Percentiles rank a stretch among this genome's conserved stretches.
Evolutionary conservation across 2,113 vertebrate genomes (phyloP).

Genomic region (Psettodes erumei): DNA sequence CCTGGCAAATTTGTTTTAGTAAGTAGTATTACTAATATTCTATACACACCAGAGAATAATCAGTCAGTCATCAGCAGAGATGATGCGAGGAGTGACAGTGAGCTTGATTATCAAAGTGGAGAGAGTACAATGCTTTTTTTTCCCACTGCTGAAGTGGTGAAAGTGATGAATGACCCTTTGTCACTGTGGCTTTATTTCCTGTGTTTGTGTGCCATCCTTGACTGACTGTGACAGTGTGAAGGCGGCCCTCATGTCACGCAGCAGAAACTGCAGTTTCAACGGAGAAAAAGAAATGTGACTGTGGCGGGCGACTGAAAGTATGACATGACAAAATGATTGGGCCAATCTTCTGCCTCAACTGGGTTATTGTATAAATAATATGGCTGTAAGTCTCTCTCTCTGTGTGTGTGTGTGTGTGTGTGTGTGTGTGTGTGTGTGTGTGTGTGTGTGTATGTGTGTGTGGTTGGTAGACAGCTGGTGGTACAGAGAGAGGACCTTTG

Average conservation of each 20-base stretch:
- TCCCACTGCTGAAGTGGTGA: slow-evolving; percentile 54
- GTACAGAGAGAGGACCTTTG: not conserved
- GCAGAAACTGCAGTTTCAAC: slow-evolving; percentile 41
- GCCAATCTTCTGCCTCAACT: slow-evolving; percentile 34
- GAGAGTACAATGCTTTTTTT: slow-evolving; percentile 51
- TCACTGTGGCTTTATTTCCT: slow-evolving; percentile 66
- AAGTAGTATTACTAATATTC: slow-evolving; percentile 40
- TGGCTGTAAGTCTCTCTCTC: slow-evolving; percentile 16
- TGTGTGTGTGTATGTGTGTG: slow-evolving; percentile 10
- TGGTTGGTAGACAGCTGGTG: not conserved
- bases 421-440: not conserved
- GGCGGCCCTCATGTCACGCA: slow-evolving; percentile 55
- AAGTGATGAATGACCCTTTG: slow-evolving; percentile 59
- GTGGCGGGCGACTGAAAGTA: slow-evolving; percentile 32
- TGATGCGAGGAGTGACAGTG: slow-evolving; percentile 47
- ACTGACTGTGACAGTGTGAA: slow-evolving; percentile 60
- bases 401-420: not conserved
- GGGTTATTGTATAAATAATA: slow-evolving; percentile 13
- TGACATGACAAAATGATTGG: slow-evolving; percentile 45
- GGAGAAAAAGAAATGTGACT: slow-evolving; percentile 26
- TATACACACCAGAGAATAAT: slow-evolving; percentile 9
- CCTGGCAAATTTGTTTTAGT: slow-evolving; percentile 25
- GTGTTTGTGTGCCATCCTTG: slow-evolving; percentile 60
- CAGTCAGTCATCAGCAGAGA: slow-evolving; percentile 23
- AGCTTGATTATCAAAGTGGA: slow-evolving; percentile 36